Percentiles rank a stretch among this genome's conserved stretches.
These are phyloP conservation scores for Vicugna pacos DNA, from an alignment of 2,113 vertebrate genomes.

Conservation along the genomic window DNA sequence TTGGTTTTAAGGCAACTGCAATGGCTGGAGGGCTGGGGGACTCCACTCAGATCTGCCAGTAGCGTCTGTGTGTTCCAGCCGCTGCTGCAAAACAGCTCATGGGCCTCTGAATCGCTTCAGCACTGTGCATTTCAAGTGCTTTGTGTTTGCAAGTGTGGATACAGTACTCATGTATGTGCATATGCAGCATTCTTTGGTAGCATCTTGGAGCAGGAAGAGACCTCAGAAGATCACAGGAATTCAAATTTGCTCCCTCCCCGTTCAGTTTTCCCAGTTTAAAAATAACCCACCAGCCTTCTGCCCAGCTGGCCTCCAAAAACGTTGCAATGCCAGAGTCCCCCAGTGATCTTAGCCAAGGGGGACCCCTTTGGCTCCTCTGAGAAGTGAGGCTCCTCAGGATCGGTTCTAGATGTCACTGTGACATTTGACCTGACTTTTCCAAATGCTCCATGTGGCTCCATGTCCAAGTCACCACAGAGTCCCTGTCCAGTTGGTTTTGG, in stretches of 20 bases:
- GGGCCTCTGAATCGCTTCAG: background rate
- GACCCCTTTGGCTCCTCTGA: background rate
- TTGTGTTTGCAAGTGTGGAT: conserved; percentile 63
- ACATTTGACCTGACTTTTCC: background rate
- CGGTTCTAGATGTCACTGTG: background rate
- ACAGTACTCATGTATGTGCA: conserved; percentile 33
- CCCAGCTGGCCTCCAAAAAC: conserved; percentile 40
- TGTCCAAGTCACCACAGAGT: background rate
- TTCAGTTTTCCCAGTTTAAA: conserved; percentile 67
- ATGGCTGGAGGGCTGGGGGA: background rate
- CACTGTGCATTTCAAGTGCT: conserved; percentile 8
- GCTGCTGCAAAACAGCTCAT: background rate
- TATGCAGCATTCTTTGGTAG: conserved; percentile 47
- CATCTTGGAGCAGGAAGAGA: conserved; percentile 62
- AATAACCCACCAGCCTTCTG: conserved; percentile 56
- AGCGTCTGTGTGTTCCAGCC: background rate
- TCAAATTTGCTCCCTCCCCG: conserved; percentile 46
- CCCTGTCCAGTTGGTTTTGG: background rate
- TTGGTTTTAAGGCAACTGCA: background rate
- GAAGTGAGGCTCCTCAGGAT: background rate
- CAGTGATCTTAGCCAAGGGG: background rate
- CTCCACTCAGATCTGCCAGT: background rate
- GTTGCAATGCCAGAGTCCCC: background rate
- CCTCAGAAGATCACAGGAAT: conserved; percentile 44
- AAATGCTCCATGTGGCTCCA: background rate